Evolutionary conservation across 2,797 vertebrate species (phyloP), one percentile per base, ranked within the genome.

Genomic region (Periparus ater): DNA sequence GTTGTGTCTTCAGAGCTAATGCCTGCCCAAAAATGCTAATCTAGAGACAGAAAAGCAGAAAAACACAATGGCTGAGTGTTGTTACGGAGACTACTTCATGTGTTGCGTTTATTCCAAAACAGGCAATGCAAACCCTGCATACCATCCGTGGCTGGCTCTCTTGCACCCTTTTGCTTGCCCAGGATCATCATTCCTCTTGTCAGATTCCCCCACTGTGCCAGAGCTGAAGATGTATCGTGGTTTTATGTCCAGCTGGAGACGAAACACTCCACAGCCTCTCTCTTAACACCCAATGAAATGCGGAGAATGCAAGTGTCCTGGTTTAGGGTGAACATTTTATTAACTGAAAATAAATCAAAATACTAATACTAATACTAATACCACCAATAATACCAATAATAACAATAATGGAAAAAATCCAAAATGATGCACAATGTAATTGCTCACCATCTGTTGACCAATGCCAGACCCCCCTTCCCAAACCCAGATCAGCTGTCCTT

Each of bases 1-100:
- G 0, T 17, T 66, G 26, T 14, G 25, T 66, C 60, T 85, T 78
- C 60, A 32, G 58, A 70, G n/a, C 22, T 48, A 50, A 21, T 14
- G 36, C 27, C 71, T 55, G 44, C 45, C 66, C 60, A 73, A 62
- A 74, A 89, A 63, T 36, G 60, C 71, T 94, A 21, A 81, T 76
- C 25, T 76, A 48, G 55, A 81, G 55, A 54, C 44, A 84, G 34
- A 77, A 77, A 85, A 81, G 20, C 63, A 61, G 84, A 72, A 80
- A 80, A 73, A 26, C 76, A 92, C 44, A 93, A 81, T 85, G n/a
- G 58, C 48, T 77, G 44, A 51, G 48, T 53, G 70, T 48, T 81
- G 29, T 71, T 74, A 30, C n/a, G 30, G 66, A 38, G 51, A 17
- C 55, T 50, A 13, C 21, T 75, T 81, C 42, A 18, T 53, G 30